Conservation (phyloP, 2,113 vertebrate genomes). For the Heptranchias perlo region DNA sequence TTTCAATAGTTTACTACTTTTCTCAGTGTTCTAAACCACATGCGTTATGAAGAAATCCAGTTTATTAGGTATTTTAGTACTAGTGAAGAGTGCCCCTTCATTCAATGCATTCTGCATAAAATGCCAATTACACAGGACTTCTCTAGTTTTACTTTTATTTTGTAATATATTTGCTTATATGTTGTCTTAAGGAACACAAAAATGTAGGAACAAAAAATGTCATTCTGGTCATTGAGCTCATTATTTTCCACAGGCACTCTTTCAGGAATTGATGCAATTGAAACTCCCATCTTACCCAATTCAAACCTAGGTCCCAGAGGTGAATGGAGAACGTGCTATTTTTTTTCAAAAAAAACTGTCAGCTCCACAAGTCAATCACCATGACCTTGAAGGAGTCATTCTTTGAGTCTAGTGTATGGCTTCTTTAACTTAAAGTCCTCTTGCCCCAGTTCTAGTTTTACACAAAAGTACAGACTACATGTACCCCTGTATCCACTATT, state of each 20-base stretch:
- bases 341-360: background rate
- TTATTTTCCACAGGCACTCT: background rate
- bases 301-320: background rate
- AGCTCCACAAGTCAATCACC: background rate
- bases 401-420: background rate
- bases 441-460: background rate
- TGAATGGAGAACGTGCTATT: background rate
- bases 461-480: background rate
- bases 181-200: background rate
- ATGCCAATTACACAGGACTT: no score
- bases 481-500: background rate
- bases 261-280: background rate
- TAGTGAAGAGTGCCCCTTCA: background rate
- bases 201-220: background rate
- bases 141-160: background rate
- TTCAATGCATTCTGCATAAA: background rate
- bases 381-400: background rate
- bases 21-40: background rate
- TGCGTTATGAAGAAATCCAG: background rate
- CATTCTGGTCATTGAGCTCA: background rate
- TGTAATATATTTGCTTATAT: background rate
- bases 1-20: background rate
- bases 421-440: background rate
- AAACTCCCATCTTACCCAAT: background rate
- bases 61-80: background rate